Evolutionary conservation across 2,113 vertebrate species (phyloP).

Genomic region (Triplophysa rosa): DNA sequence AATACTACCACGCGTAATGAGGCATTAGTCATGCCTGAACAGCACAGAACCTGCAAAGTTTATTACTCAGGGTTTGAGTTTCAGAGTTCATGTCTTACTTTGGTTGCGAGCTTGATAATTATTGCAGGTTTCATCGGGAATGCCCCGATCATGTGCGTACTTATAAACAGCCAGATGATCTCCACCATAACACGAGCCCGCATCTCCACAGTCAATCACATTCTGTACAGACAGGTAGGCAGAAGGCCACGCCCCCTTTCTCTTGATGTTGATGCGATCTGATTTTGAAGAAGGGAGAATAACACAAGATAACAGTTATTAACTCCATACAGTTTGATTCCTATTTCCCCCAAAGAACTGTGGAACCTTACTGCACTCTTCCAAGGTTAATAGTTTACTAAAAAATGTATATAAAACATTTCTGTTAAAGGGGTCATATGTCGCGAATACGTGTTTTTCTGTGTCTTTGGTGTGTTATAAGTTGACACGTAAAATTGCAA

Average conservation of each 20-base stretch:
- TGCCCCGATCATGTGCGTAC: constrained; percentile 78
- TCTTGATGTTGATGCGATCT: constrained; percentile 89
- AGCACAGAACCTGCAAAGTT: not conserved
- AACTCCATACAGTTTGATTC: not conserved
- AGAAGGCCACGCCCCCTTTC: constrained; percentile 82
- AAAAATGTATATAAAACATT: no score
- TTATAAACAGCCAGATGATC: constrained; percentile 76
- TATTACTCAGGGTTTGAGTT: not conserved
- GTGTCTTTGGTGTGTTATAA: no score
- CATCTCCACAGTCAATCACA: constrained; percentile 76
- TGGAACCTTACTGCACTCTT: no score
- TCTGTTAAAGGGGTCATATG: no score
- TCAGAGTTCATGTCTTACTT: constrained; percentile 39
- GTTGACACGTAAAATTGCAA: no score
- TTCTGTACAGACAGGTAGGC: constrained; percentile 83
- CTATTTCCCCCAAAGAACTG: no score
- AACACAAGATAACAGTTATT: not conserved
- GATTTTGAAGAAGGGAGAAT: not conserved
- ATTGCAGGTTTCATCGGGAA: constrained; percentile 88
- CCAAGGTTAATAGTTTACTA: no score
- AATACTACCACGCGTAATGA: no score
- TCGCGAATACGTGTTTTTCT: no score
- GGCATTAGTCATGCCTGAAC: no score
- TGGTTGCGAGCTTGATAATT: constrained; percentile 89
- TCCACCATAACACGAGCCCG: constrained; percentile 82